Evolutionary conservation across 2,113 vertebrate genomes (phyloP).

Genomic region (Strigops habroptila): DNA sequence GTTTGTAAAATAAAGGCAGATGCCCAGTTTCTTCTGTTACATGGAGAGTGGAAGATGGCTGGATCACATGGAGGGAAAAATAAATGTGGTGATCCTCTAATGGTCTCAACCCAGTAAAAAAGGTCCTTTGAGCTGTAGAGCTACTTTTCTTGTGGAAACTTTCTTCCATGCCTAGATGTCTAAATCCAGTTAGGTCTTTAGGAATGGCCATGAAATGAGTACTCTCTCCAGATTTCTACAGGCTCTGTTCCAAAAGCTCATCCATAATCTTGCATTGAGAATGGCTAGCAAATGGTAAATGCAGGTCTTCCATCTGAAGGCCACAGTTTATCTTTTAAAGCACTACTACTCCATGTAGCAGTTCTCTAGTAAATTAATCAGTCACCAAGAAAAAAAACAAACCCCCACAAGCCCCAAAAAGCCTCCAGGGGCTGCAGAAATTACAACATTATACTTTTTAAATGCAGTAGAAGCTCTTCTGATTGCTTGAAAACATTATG

Average conservation of each 20-base stretch:
- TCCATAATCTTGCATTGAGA: neutral
- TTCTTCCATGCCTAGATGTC: neutral
- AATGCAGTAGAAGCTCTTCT: neutral
- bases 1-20: neutral
- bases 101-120: neutral
- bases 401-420: neutral
- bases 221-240: neutral
- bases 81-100: neutral
- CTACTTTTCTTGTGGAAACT: neutral
- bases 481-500: neutral
- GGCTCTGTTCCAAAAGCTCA: neutral
- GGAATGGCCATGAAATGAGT: neutral
- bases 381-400: neutral
- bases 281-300: neutral
- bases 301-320: neutral
- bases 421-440: neutral
- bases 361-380: neutral
- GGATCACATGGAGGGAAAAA: neutral
- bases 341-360: neutral
- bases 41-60: neutral
- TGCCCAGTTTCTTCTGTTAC: neutral
- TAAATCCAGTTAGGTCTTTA: neutral
- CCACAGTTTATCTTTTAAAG: neutral
- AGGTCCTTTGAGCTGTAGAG: neutral
- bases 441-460: fast-evolving